Evolutionary conservation across 1,140 invertebrate genomes (phyloP).

Genomic region (Paralvinella palmiformis): DNA sequence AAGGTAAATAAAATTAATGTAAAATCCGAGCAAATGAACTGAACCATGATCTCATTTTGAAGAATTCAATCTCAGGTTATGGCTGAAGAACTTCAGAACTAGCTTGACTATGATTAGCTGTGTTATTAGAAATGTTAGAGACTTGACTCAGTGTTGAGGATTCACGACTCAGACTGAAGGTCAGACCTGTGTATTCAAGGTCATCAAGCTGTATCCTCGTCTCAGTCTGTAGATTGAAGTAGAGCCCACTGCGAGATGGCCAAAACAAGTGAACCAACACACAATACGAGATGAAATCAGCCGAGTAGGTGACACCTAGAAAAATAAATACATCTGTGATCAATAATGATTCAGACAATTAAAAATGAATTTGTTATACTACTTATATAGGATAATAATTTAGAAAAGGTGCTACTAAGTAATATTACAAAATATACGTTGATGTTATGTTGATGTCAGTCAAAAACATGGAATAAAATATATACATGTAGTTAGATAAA

Average conservation of each 20-base stretch:
- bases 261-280: conserved; percentile 89
- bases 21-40: not conserved
- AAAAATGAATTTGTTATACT: too few relatives aligned
- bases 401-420: too few relatives aligned
- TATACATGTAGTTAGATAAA: too few relatives aligned
- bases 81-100: not conserved
- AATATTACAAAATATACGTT: too few relatives aligned
- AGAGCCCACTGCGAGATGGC: conserved; percentile 85
- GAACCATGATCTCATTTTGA: not conserved
- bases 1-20: not conserved
- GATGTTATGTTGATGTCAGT: too few relatives aligned
- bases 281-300: conserved; percentile 87
- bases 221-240: conserved; percentile 56
- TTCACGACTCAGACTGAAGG: not conserved
- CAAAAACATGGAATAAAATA: too few relatives aligned
- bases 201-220: conserved; percentile 1
- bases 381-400: too few relatives aligned
- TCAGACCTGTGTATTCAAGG: conserved; percentile 10
- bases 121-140: not conserved
- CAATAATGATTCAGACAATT: too few relatives aligned
- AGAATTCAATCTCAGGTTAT: not conserved
- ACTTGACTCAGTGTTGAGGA: not conserved
- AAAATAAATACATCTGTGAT: not conserved
- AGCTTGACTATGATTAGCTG: not conserved
- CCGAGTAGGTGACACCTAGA: conserved; percentile 85